Evolutionary conservation across 2,797 vertebrate species (phyloP).

Genomic region (Sebastes oblongus): DNA sequence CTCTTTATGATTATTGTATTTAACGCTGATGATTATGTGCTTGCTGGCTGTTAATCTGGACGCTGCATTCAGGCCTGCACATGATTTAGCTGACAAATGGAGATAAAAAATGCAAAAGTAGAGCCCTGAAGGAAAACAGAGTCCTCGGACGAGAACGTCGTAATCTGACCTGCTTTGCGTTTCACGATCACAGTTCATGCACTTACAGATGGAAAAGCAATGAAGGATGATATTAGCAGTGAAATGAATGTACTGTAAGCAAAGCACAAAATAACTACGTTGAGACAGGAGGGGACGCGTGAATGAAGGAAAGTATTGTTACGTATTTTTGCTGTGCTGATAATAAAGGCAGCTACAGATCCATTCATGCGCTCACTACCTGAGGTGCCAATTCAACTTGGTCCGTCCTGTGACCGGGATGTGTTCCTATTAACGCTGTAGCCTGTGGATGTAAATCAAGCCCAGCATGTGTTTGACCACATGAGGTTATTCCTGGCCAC

Average conservation of each 20-base stretch:
- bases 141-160: not conserved
- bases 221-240: not conserved
- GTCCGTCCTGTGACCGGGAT: conserved; percentile 23
- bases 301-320: not conserved
- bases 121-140: not conserved
- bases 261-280: not conserved
- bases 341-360: not conserved
- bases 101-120: not conserved
- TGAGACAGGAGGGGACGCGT: not conserved
- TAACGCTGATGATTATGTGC: not conserved
- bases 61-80: not conserved
- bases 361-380: conserved; percentile 15
- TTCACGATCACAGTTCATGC: not conserved
- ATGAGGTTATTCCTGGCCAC: conserved; percentile 77
- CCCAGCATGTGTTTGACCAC: conserved; percentile 60
- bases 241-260: not conserved
- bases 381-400: conserved; percentile 3
- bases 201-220: not conserved
- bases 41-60: not conserved
- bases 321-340: not conserved
- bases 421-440: not conserved
- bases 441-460: conserved; percentile 64
- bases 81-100: conserved; percentile 14
- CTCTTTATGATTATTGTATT: not conserved
- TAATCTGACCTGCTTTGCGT: not conserved